Base-by-base conservation (phyloP, 1,140 invertebrate species). In the Anoplophora glabripennis region DNA sequence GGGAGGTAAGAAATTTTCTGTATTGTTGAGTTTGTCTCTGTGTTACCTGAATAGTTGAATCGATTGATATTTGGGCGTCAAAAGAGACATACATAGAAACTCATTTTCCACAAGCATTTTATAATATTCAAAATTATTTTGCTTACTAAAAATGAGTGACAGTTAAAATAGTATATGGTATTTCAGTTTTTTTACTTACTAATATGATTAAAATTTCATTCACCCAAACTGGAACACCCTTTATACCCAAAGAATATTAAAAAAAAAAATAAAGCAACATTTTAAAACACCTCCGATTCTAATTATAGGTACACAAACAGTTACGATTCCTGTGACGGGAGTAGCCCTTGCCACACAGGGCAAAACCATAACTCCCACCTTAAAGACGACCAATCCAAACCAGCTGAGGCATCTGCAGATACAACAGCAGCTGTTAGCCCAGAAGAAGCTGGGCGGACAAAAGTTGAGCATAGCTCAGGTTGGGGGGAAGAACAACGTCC, bases 321-420 rank as follows among this genome's bases (percentile, higher is more conserved):
- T 80, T 5, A 78, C 78, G 5, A 78, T 79, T 17, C 76, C 79
- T 8, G 74, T 77, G 10, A 70, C 73, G 10, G 70, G 68, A 7
- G 77, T 79, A 33, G 76, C 75, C 8, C 66, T 80, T 0, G 76
- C 76, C 21, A 72, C 76, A 70, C 69, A 72, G 56, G 73, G 76
- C 51, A 80, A 78, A 61, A 69, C 75, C 15, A 62, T 78, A 33
- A 64, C 61, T 65, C 75, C 76, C 59, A 74, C 77, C 48, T 72
- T 79, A 28, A 81, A 85, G 70, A 79, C 81, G 0, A 78, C 82
- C 1, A 77, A 84, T 53, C 77, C 83, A 0, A 84, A 86, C 62
- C 87, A 89, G 63, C 79, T 89, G 36, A 77, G 86, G 3, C 85
- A 88, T 34, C 64, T 89, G 41, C 80, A 86, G n/a, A 66, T 89